These are phyloP conservation scores for Drosophila nannoptera DNA, from an alignment of 1,140 invertebrate species.

Conservation along the genomic window DNA sequence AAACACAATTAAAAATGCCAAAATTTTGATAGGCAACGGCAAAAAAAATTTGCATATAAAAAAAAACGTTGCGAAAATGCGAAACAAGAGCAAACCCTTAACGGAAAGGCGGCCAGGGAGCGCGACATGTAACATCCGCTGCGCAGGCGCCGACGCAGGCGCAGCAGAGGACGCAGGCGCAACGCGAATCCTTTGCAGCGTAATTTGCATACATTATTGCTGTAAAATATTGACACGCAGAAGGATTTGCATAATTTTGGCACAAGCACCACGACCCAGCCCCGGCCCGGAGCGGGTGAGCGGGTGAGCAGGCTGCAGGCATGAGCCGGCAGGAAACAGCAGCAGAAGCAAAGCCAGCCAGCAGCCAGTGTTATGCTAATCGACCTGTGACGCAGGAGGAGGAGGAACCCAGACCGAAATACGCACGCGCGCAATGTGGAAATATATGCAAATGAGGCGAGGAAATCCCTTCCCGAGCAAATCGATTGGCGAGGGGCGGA, in stretches of 20 bases:
- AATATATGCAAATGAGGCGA: constrained; percentile 58
- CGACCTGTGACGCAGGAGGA: constrained; percentile 61
- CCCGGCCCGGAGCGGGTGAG: constrained; percentile 33
- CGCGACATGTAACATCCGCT: constrained; percentile 66
- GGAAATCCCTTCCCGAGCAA: constrained; percentile 26
- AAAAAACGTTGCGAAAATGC: constrained; percentile 61
- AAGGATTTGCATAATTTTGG: constrained; percentile 70
- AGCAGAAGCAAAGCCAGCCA: constrained; percentile 37
- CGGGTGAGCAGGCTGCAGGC: constrained; percentile 21
- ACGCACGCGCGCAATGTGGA: constrained; percentile 64
- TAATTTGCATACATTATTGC: constrained; percentile 76
- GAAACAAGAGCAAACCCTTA: constrained; percentile 54
- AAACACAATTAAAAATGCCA: constrained; percentile 70
- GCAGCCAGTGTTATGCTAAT: constrained; percentile 77
- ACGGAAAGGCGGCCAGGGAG: constrained; percentile 19
- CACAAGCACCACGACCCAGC: constrained; percentile 23
- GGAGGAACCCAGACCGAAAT: constrained; percentile 25
- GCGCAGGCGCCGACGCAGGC: constrained; percentile 30
- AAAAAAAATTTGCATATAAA: constrained; percentile 67
- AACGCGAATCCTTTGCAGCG: constrained; percentile 38
- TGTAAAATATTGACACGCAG: constrained; percentile 69
- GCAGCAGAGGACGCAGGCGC: constrained; percentile 20
- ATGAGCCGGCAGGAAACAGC: background rate
- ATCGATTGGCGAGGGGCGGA: constrained; percentile 44
- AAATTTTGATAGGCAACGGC: constrained; percentile 37